A percentile compares a stretch with the other conserved stretches of the same genome.
Evolutionary conservation across 2,888 invertebrate species (phyloP).

Genomic region (Agriopis leucophaearia): DNA sequence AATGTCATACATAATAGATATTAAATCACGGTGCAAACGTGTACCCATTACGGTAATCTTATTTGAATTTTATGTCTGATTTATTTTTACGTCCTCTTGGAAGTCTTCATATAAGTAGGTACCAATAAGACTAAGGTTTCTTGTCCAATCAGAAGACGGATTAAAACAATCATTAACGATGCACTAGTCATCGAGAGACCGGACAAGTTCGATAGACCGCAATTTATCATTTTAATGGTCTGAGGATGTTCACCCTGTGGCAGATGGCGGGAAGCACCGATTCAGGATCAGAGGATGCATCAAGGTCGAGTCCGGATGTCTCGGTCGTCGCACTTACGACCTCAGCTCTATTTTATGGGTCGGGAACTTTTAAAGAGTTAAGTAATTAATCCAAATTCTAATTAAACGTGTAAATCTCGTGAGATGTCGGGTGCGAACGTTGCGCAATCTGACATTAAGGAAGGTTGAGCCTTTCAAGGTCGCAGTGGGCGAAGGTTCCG

Average conservation of each 20-base stretch:
- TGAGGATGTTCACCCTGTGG: constrained; percentile 71
- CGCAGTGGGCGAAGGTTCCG: constrained; percentile 82
- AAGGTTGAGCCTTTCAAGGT: constrained; percentile 85
- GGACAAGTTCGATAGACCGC: constrained; percentile 45
- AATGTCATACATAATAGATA: constrained; percentile 42
- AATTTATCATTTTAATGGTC: constrained; percentile 55
- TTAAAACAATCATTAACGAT: constrained; percentile 40
- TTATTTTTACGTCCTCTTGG: background rate
- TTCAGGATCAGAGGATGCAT: constrained; percentile 69
- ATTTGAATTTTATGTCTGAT: constrained; percentile 10
- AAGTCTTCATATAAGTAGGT: constrained; percentile 10
- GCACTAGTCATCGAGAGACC: constrained; percentile 39
- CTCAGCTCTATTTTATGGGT: constrained; percentile 54
- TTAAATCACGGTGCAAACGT: constrained; percentile 14
- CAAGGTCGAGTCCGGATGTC: constrained; percentile 72
- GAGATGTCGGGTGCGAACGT: constrained; percentile 61
- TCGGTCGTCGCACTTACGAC: constrained; percentile 75
- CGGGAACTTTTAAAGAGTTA: constrained; percentile 49
- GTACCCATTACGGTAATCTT: background rate
- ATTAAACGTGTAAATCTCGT: constrained; percentile 66
- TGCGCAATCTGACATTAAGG: constrained; percentile 80
- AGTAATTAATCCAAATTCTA: constrained; percentile 58
- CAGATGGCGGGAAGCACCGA: constrained; percentile 64
- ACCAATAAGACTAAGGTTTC: constrained; percentile 40
- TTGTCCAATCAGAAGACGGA: constrained; percentile 45